These are phyloP conservation scores for Callionymus lyra DNA, from an alignment of 2,113 vertebrate species.

Conservation along the genomic window DNA sequence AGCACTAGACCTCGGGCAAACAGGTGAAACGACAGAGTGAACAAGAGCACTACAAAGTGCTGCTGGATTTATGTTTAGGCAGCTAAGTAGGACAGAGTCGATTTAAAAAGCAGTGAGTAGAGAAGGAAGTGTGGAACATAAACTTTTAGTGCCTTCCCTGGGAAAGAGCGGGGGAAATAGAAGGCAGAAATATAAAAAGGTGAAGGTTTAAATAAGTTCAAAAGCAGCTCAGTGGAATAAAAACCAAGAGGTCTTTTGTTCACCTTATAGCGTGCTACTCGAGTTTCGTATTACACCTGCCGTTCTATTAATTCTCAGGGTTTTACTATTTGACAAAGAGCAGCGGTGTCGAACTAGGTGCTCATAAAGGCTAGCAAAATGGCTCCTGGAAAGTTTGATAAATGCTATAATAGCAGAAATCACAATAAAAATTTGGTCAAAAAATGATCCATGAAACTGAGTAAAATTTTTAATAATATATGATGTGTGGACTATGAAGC, in stretches of 20 bases:
- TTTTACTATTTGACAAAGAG: constrained; percentile 7
- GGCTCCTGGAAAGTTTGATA: too few relatives aligned
- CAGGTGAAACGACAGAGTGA: constrained; percentile 20
- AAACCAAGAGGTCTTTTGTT: constrained; percentile 41
- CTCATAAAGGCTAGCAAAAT: too few relatives aligned
- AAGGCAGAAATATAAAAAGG: constrained; percentile 23
- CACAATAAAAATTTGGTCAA: too few relatives aligned
- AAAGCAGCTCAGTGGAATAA: constrained; percentile 29
- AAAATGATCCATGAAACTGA: too few relatives aligned
- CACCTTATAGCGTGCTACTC: constrained; percentile 35
- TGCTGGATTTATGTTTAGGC: constrained; percentile 12
- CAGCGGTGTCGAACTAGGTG: too few relatives aligned
- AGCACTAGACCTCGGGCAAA: constrained; percentile 18
- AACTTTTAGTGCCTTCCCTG: constrained; percentile 31
- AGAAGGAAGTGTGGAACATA: constrained; percentile 25
- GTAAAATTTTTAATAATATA: too few relatives aligned
- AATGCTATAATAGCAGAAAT: too few relatives aligned
- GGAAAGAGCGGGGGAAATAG: constrained; percentile 17
- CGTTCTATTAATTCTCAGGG: not conserved
- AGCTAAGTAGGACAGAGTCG: constrained; percentile 38
- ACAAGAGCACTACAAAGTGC: constrained; percentile 7
- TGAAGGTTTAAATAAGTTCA: constrained; percentile 39
- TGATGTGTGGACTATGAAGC: too few relatives aligned
- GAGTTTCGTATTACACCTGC: constrained; percentile 19
- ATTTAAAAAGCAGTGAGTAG: constrained; percentile 36